Percentiles rank a stretch among this genome's conserved stretches.
Evolutionary conservation across 2,888 invertebrate species (phyloP).

Genomic region (Lasioglossum marginatum): DNA sequence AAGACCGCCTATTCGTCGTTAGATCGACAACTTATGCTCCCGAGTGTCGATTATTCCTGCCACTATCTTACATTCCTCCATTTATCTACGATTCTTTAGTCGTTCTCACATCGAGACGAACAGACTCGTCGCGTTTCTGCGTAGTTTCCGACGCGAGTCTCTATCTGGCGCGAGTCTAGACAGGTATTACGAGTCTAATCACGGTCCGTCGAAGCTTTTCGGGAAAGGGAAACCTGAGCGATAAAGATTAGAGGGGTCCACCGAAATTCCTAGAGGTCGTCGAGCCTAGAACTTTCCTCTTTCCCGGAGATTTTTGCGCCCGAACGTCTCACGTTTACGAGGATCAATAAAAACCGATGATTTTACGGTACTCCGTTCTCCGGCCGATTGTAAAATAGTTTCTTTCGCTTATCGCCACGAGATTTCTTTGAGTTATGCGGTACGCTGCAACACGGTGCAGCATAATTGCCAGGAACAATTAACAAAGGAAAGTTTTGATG

Average conservation of each 20-base stretch:
- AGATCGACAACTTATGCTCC: neutral
- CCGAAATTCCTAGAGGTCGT: constrained; percentile 22
- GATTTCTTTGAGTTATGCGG: neutral
- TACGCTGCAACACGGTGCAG: neutral
- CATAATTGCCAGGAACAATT: neutral
- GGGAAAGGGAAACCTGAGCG: neutral
- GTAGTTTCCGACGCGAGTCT: neutral
- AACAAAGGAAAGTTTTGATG: constrained; percentile 3
- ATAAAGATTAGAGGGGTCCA: constrained; percentile 10
- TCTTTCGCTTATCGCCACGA: neutral
- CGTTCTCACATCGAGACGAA: neutral
- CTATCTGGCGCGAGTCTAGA: neutral
- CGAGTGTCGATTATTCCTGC: neutral
- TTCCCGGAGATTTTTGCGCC: constrained; percentile 19
- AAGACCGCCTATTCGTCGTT: constrained; percentile 9
- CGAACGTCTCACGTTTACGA: constrained; percentile 3
- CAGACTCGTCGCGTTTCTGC: neutral
- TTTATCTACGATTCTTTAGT: neutral
- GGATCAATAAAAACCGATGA: constrained; percentile 40
- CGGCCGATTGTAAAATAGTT: neutral
- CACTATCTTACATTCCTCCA: neutral
- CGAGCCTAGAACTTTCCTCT: neutral
- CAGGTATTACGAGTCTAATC: neutral
- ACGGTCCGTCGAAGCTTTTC: constrained; percentile 14
- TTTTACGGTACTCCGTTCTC: constrained; percentile 6